Conservation (phyloP, 1,140 invertebrate genomes). For the Bombus waltoni region DNA sequence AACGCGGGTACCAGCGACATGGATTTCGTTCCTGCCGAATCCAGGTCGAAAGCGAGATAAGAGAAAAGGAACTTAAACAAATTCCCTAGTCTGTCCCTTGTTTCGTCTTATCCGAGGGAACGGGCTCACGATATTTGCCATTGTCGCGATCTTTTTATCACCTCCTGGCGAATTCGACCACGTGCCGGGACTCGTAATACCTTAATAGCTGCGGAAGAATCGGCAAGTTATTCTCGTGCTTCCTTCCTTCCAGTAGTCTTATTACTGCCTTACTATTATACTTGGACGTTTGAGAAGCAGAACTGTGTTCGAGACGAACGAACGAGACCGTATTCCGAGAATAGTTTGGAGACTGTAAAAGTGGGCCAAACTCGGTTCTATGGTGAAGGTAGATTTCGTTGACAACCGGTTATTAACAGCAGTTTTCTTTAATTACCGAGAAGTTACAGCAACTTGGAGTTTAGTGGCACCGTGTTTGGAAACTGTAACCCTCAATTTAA, state of each 20-base stretch:
- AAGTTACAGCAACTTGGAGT: not conserved
- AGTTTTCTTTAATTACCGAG: not conserved
- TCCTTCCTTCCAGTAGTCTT: not conserved
- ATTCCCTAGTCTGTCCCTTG: not conserved
- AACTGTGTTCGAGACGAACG: not conserved
- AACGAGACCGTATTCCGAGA: too few relatives aligned
- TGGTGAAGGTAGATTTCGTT: constrained; percentile 7
- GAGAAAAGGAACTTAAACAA: constrained; percentile 10
- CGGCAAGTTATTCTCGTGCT: not conserved
- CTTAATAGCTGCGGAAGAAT: constrained; percentile 23
- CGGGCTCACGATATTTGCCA: not conserved
- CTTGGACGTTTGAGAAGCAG: not conserved
- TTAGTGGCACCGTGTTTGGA: not conserved
- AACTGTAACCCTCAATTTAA: not conserved
- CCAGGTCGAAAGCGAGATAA: constrained; percentile 32
- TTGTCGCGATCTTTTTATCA: not conserved
- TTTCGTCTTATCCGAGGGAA: not conserved
- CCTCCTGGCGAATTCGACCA: not conserved
- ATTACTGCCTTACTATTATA: not conserved
- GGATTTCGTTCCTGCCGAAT: constrained; percentile 5
- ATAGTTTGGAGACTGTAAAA: not conserved
- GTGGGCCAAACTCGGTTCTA: not conserved
- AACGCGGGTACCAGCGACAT: constrained; percentile 2
- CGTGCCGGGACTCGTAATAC: not conserved
- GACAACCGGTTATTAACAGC: constrained; percentile 5